phyloP scores from a whole-genome alignment of 1,140 invertebrate genomes.

The Drosophila novamexicana region DNA sequence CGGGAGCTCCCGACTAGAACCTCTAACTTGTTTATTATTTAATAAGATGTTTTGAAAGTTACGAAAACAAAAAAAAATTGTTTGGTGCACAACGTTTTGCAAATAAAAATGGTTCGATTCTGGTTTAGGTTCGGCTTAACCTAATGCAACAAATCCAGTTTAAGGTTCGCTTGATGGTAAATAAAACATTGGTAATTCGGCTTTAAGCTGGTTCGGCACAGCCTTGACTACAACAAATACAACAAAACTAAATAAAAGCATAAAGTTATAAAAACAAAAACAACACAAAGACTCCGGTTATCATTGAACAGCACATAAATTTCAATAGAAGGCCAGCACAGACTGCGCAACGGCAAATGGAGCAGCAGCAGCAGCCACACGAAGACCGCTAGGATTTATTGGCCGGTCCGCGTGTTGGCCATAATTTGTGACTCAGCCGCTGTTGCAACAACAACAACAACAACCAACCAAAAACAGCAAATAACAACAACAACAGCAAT shows the following conservation, averaged over 20 bases:
- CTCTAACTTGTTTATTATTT: no score
- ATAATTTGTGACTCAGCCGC: slow-evolving; percentile 27
- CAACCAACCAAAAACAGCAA: slow-evolving; percentile 4
- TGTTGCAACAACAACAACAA: slow-evolving; percentile 8
- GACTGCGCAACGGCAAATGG: neutral
- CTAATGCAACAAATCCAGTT: neutral
- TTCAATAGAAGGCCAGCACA: slow-evolving; percentile 38
- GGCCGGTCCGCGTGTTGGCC: slow-evolving; percentile 29
- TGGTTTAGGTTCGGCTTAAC: no score
- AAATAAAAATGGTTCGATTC: no score
- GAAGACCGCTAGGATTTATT: slow-evolving; percentile 51
- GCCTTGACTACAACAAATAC: neutral
- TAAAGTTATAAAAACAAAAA: slow-evolving; percentile 29
- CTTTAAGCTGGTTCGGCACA: no score
- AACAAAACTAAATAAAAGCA: neutral
- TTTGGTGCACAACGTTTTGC: no score
- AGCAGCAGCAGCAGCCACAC: slow-evolving; percentile 6
- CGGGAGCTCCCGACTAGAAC: no score
- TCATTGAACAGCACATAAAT: slow-evolving; percentile 53
- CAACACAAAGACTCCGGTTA: slow-evolving; percentile 5
- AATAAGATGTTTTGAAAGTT: no score
- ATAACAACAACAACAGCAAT: slow-evolving; percentile 19
- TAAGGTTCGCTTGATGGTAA: neutral
- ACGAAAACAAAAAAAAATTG: no score
- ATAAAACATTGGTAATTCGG: no score